Evolutionary conservation across 2,888 invertebrate genomes (phyloP), one percentile per base, ranked within the genome.

Genomic region (Caenorhabditis virilis): DNA sequence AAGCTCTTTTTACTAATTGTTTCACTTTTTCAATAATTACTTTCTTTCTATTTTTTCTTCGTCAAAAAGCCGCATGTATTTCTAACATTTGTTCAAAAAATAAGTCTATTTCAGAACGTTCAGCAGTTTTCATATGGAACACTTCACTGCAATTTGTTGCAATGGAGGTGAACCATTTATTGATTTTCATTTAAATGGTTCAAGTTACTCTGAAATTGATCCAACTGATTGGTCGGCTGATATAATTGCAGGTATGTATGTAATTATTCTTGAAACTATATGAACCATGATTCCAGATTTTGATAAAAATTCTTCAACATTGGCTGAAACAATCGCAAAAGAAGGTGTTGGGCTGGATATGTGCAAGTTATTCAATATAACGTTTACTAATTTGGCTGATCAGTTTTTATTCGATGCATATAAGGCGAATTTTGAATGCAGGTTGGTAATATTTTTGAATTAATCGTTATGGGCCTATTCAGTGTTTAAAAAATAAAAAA

Each of bases 361-460:
- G 20, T 71, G 71, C 43, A 56, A 66, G 39, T 25, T 69, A 25
- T 72, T 41, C 63, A 72, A 72, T 43, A 68, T 72, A 25, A 72
- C 68, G 7, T 72, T 72, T 49, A 57, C 56, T 22, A 63, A 63
- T 35, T 22, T 68, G 18, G 54, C 62, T 0, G 72, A 72, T 50
- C 72, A 72, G 33, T 25, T 45, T 1, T 25, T 69, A 20, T 72
- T 63, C 25, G 58, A 63, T 36, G 27, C 39, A 2, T 61, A 57
- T 18, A 61, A 63, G 36, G 72, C 72, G 6, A 60, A 55, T 39
- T 60, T 72, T 26, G 16, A 57, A 41, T 72, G 72, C 63, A 62
- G 72, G 72, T 69, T 35, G n/a, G 64, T 16, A 20, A 23, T 33
- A 35, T n/a, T n/a, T n/a, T n/a, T n/a, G n/a, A n/a, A n/a, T n/a